Conservation (phyloP, 2,113 vertebrate species). For the Formicarius rufipectus region DNA sequence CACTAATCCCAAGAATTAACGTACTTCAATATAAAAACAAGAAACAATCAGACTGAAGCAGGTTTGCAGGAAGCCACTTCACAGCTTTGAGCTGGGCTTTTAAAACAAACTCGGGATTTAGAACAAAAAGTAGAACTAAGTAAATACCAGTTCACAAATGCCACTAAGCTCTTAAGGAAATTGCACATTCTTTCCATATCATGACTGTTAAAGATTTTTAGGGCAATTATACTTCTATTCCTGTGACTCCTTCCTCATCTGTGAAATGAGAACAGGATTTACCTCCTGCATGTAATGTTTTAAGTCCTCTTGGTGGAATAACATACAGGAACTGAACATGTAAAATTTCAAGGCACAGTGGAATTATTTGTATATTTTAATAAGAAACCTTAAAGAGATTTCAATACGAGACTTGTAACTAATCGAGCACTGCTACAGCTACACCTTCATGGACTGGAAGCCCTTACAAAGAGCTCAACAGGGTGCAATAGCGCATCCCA, state of each 20-base stretch:
- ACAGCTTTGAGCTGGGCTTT: background rate
- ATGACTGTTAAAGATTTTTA: background rate
- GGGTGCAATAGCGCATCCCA: background rate
- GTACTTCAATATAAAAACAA: background rate
- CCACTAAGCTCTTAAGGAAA: background rate
- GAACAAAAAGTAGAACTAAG: background rate
- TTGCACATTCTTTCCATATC: background rate
- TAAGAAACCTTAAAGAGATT: accelerated
- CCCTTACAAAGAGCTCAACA: background rate
- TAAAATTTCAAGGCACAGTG: accelerated
- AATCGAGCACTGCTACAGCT: background rate
- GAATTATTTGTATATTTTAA: background rate
- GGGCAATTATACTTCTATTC: background rate
- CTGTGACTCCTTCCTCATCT: background rate
- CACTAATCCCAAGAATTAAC: background rate
- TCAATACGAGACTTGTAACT: too few relatives aligned
- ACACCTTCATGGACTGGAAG: background rate
- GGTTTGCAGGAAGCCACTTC: background rate
- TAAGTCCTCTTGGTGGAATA: background rate
- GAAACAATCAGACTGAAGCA: background rate
- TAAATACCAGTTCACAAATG: background rate
- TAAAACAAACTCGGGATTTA: background rate
- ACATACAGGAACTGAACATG: background rate
- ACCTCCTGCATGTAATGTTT: background rate
- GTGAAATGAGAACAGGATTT: background rate